phyloP scores from a whole-genome alignment of 1,140 invertebrate genomes.

The Alviniconcha marisindica region DNA sequence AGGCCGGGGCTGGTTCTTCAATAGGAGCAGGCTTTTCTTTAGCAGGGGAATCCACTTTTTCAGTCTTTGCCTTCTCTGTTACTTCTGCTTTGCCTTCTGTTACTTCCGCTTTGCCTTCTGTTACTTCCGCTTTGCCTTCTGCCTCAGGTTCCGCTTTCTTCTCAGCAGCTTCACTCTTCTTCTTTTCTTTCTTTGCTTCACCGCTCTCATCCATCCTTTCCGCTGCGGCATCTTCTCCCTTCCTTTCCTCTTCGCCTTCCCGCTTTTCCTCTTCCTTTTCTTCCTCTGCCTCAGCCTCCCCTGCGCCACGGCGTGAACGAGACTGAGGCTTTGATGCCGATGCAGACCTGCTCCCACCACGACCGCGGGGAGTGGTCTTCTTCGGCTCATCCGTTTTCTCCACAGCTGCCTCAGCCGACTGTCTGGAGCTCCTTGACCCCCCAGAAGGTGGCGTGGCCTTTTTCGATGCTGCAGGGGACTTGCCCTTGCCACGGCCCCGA shows the following conservation, averaged over 20 bases:
- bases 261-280: constrained; percentile 39
- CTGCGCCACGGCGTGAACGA: not conserved
- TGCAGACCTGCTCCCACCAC: not conserved
- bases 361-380: not conserved
- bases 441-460: not conserved
- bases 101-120: constrained; percentile 35
- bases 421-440: not conserved
- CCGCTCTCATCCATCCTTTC: not conserved
- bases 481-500: not conserved
- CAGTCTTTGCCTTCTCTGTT: constrained; percentile 17
- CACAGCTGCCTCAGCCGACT: constrained; percentile 11
- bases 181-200: not conserved
- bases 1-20: not conserved
- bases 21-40: constrained; percentile 3
- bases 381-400: constrained; percentile 36
- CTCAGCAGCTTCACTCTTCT: not conserved
- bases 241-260: constrained; percentile 39
- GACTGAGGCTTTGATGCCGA: not conserved
- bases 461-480: constrained; percentile 13
- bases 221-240: not conserved
- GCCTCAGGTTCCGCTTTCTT: not conserved
- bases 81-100: constrained; percentile 2
- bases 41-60: constrained; percentile 9
- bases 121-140: constrained; percentile 34
- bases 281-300: constrained; percentile 40